Base-by-base conservation (phyloP, 2,888 invertebrate species). In the Zygogramma bicolorata region DNA sequence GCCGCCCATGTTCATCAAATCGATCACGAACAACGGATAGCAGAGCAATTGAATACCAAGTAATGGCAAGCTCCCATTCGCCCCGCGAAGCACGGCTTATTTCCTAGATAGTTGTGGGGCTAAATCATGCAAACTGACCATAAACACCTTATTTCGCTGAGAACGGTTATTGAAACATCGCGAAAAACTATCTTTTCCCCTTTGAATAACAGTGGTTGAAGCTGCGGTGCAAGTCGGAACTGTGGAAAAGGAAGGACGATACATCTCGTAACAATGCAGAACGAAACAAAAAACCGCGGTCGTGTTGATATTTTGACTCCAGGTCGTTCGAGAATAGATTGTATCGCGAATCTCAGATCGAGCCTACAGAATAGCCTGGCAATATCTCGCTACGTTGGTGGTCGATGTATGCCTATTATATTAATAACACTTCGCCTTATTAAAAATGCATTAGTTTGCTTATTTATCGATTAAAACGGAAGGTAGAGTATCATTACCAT, bases 381-480 rank as follows among this genome's bases (percentile, higher is more conserved):
- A 38, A 65, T 62, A 72, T 65, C 68, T 72, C 76, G 69, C 85
- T 72, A 81, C 86, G 86, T 85, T 85, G 86, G 86, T 86, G 86
- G 86, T 86, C 86, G 84, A 74, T 81, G 82, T 83, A 82, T 82
- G 80, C 83, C 83, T 85, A 85, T 86, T 86, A 86, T 85, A 85
- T 85, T 85, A 86, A 86, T 85, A 86, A 85, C 86, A 85, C 85
- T 85, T 83, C 79, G 81, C 81, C 84, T 85, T 85, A 85, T 85
- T 85, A 85, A 85, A 85, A 85, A 85, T 85, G 84, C 85, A 85
- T 85, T 85, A 84, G 82, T 79, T 83, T 80, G 83, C 81, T 84
- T 84, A 85, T 85, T 85, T 85, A 85, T 85, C 84, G 85, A 85
- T 84, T 85, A 82, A 84, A 85, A 83, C 83, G 83, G 84, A 85